Base-by-base conservation (phyloP, 2,888 invertebrate species). In the Drosophila kambysellisi region DNA sequence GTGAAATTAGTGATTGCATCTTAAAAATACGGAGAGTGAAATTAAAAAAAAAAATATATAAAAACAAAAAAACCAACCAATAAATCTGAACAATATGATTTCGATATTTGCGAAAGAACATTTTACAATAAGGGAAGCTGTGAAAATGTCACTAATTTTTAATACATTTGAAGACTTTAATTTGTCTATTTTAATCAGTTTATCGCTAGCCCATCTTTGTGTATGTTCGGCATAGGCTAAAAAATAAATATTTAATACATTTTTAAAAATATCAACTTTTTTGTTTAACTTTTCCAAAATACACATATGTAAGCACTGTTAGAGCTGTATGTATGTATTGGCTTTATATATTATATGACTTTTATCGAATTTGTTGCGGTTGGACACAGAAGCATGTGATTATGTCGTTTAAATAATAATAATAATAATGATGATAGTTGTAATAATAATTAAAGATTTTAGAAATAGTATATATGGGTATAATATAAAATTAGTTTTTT, bases 261-360 rank as follows among this genome's bases (percentile, higher is more conserved):
- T 43, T n/a, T 20, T 5, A 43, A 46, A 25, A 25, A 25, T 20
- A 25, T 15, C 7, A 46, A n/a, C n/a, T 3, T 9, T 53, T 32
- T 53, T 25, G 35, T 33, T 52, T 15, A 39, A 56, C 12, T 56
- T 56, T 56, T 56, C 39, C 56, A 56, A 39, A 56, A 58, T 70
- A 62, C 60, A 63, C 53, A 63, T 52, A 41, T 67, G 61, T 61
- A 48, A 56, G 46, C 46, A 15, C 15, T 46, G 15, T 25, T 8
- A 46, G 46, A 46, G 46, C 46, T 25, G 30, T 66, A 64, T 67
- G 65, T 60, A 57, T 58, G n/a, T n/a, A 52, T 48, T 41, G 53
- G 50, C 52, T 67, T 66, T 68, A 39, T 64, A 60, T 75, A 78
- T 85, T 48, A 63, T 64, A 79, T 84, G 86, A 88, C 88, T 83